Conservation (phyloP, 2,797 vertebrate genomes). For the Melanotaenia pygmaea region DNA sequence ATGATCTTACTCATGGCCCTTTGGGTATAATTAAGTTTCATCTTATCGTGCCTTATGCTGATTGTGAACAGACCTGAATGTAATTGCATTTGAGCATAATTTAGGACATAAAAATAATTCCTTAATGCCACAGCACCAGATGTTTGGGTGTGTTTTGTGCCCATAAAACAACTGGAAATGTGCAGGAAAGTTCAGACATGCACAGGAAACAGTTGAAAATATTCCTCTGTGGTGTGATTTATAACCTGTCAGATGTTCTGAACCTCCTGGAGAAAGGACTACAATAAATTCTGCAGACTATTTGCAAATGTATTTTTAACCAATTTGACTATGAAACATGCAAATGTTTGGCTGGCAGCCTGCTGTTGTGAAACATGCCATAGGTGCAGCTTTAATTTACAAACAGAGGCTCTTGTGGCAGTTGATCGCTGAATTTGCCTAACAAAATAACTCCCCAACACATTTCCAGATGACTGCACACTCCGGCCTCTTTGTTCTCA, state of each 20-base stretch:
- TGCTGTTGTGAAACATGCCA: slow-evolving; percentile 41
- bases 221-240: slow-evolving; percentile 16
- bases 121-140: slow-evolving; percentile 52
- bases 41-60: slow-evolving; percentile 65
- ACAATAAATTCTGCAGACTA: slow-evolving; percentile 40
- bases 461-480: slow-evolving; percentile 49
- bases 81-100: slow-evolving; percentile 69
- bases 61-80: slow-evolving; percentile 66
- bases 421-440: slow-evolving; percentile 76
- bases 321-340: slow-evolving; percentile 74
- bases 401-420: slow-evolving; percentile 59
- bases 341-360: slow-evolving; percentile 57
- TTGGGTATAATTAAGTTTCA: slow-evolving; percentile 68
- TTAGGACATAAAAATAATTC: slow-evolving; percentile 63
- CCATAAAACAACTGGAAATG: slow-evolving; percentile 23
- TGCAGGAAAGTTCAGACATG: slow-evolving; percentile 24
- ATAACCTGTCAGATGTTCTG: slow-evolving; percentile 11
- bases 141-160: slow-evolving; percentile 35
- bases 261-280: slow-evolving; percentile 22
- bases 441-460: slow-evolving; percentile 70
- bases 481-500: slow-evolving; percentile 34
- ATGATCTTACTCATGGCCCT: slow-evolving; percentile 54
- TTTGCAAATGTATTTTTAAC: slow-evolving; percentile 67
- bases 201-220: slow-evolving; percentile 20
- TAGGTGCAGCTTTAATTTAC: slow-evolving; percentile 54